phyloP scores from a whole-genome alignment of 2,888 invertebrate genomes.

The Dynastes maya region DNA sequence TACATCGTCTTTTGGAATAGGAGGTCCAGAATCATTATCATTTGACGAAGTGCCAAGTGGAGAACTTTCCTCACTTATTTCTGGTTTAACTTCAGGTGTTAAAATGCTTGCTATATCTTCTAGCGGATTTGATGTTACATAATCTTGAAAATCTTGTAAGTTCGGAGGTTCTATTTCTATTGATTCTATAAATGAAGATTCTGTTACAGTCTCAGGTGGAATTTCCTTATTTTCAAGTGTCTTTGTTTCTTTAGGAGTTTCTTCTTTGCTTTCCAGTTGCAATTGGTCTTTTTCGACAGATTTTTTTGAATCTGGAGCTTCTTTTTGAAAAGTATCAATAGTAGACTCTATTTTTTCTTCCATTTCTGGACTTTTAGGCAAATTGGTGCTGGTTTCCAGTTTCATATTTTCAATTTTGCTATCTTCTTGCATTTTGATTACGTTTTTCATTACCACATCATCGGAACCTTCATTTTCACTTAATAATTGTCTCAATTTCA shows the following conservation, averaged over 20 bases:
- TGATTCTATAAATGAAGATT: constrained; percentile 2
- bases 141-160: background rate
- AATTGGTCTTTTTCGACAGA: constrained; percentile 20
- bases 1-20: background rate
- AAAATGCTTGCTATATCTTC: background rate
- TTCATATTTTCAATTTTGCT: background rate
- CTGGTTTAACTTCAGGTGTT: background rate
- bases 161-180: constrained; percentile 10
- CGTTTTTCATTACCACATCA: background rate
- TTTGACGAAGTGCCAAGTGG: too few relatives aligned
- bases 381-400: too few relatives aligned
- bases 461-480: constrained; percentile 18
- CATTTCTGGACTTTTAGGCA: too few relatives aligned
- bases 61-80: background rate
- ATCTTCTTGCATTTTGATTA: background rate
- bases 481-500: constrained; percentile 33
- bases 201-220: constrained; percentile 6
- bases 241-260: background rate
- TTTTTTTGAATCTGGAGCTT: background rate
- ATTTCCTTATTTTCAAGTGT: background rate
- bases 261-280: background rate
- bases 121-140: constrained; percentile 33
- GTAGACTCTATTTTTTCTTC: background rate
- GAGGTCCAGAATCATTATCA: background rate
- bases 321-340: background rate